These are phyloP conservation scores for Aurelia aurita DNA, from an alignment of 30 jellyfish, hydroid and myxozoan genomes.

Conservation along the genomic window DNA sequence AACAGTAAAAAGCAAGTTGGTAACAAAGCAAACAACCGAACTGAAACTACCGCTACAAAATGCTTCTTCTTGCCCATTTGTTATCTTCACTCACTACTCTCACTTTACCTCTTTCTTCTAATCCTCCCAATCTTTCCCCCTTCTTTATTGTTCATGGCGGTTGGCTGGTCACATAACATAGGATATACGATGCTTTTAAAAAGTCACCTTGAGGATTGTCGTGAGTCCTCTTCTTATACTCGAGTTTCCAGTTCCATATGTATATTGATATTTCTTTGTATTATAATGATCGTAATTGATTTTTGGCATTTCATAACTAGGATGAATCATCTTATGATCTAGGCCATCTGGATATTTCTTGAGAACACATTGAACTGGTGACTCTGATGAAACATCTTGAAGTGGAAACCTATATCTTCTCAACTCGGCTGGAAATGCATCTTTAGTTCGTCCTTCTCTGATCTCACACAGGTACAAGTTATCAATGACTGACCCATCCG, in stretches of 20 bases:
- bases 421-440: constrained; percentile 57
- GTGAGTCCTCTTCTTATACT: constrained; percentile 45
- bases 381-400: constrained; percentile 36
- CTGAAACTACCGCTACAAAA: too few species aligned
- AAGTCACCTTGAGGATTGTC: constrained; percentile 42
- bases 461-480: constrained; percentile 60
- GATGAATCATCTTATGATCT: constrained; percentile 69
- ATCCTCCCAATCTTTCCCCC: too few species aligned
- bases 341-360: constrained; percentile 31
- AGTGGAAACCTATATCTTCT: constrained; percentile 80
- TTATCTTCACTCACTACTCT: too few species aligned
- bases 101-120: too few species aligned
- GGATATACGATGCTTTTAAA: background rate
- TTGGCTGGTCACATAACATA: too few species aligned
- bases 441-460: constrained; percentile 37
- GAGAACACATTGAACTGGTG: constrained; percentile 8
- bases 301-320: constrained; percentile 78
- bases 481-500: constrained; percentile 60
- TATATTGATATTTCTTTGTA: constrained; percentile 56
- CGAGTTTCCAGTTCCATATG: constrained; percentile 69
- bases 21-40: too few species aligned
- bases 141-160: too few species aligned
- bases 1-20: too few species aligned
- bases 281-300: constrained; percentile 53
- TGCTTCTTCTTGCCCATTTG: too few species aligned